phyloP scores from a whole-genome alignment of 1,140 invertebrate genomes.

The Philopotamus ludificatus region DNA sequence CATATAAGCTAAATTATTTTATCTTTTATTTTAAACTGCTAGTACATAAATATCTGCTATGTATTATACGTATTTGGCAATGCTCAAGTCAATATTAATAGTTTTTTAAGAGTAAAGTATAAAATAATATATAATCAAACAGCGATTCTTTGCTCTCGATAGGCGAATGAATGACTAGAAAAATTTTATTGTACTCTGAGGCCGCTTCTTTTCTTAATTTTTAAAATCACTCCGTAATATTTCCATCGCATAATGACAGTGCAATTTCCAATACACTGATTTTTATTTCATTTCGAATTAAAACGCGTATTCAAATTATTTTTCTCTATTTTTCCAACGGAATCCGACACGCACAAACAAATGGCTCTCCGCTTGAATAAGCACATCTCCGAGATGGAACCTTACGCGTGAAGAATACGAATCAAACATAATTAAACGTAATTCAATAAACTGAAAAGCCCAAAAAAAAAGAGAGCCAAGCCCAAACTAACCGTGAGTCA shows the following conservation, averaged over 20 bases:
- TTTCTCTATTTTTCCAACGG: too few relatives aligned
- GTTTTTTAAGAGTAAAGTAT: too few relatives aligned
- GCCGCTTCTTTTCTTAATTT: background rate
- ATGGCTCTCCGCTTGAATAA: too few relatives aligned
- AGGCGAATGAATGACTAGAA: too few relatives aligned
- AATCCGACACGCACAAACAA: background rate
- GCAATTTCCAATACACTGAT: background rate
- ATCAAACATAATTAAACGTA: conserved; percentile 18
- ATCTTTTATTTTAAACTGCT: too few relatives aligned
- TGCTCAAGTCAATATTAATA: too few relatives aligned
- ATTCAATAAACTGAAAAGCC: conserved; percentile 2
- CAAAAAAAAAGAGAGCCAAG: conserved; percentile 10
- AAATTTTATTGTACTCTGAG: background rate
- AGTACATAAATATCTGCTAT: too few relatives aligned
- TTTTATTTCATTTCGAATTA: background rate
- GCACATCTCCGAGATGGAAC: background rate
- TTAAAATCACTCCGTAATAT: background rate
- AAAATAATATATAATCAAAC: too few relatives aligned
- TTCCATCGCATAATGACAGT: background rate
- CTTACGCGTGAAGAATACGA: background rate
- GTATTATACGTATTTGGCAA: too few relatives aligned
- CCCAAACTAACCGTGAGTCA: conserved; percentile 19
- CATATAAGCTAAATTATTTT: too few relatives aligned
- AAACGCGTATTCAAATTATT: background rate
- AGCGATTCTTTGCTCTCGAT: too few relatives aligned